Conservation (phyloP, 2,888 invertebrate genomes). For the Rugalucina vietnamica region DNA sequence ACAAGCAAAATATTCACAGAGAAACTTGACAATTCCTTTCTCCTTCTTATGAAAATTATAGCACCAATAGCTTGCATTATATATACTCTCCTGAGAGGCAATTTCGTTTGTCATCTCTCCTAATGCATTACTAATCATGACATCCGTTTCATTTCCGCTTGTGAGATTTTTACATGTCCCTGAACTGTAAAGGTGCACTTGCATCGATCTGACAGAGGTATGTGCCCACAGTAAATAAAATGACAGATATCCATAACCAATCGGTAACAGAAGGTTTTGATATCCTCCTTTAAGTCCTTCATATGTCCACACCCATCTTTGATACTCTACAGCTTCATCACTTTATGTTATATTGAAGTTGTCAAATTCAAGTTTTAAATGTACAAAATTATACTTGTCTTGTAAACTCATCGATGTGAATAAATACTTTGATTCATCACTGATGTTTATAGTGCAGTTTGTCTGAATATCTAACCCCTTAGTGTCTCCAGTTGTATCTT, state of each 20-base stretch:
- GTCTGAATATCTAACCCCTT: no score
- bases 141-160: constrained; percentile 32
- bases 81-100: constrained; percentile 22
- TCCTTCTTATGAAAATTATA: constrained; percentile 21
- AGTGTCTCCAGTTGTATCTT: no score
- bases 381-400: constrained; percentile 36
- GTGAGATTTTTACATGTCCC: constrained; percentile 29
- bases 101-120: constrained; percentile 33
- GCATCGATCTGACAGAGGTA: background rate
- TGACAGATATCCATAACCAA: constrained; percentile 46
- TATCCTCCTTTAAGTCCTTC: constrained; percentile 40
- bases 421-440: background rate
- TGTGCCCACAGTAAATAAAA: constrained; percentile 42
- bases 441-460: background rate
- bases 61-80: constrained; percentile 54
- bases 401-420: constrained; percentile 20
- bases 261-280: constrained; percentile 38
- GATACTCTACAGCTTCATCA: constrained; percentile 19
- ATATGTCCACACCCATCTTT: constrained; percentile 54
- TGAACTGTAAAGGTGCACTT: background rate
- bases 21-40: background rate
- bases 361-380: constrained; percentile 22
- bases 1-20: constrained; percentile 40
- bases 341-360: constrained; percentile 19
- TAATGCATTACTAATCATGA: constrained; percentile 37